Base-by-base conservation (phyloP, 2,797 vertebrate genomes). In the Rhyacichthys aspro region DNA sequence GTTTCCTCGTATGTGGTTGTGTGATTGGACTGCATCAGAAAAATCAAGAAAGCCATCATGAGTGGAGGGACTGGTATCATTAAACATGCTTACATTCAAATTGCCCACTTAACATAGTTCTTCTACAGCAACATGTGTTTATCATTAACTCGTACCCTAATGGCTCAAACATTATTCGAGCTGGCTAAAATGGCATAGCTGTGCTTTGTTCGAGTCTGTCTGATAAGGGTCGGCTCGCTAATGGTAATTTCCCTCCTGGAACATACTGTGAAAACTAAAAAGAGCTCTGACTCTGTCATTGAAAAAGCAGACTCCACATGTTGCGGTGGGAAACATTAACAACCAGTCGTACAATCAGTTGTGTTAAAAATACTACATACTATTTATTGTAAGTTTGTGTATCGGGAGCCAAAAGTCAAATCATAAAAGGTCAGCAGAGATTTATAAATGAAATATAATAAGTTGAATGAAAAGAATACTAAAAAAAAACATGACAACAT, bases 91-190 rank as follows among this genome's bases (percentile, higher is more conserved):
- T 88, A 86, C 88, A 81, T 92, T 91, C 85, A 91, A 93, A 92
- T 91, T 90, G 90, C 78, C 86, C 89, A 91, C 89, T 91, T 90
- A 91, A 86, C 91, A 92, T 91, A 89, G 83, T 87, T 91, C 85
- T 89, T 67, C 84, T 82, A 75, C 81, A 79, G 86, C 80, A 88
- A 89, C 92, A 94, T 92, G 89, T 94, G 93, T 90, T 91, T 87
- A 88, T 86, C 88, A 91, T 94, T 93, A 93, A 86, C 79, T 10
- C 62, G 81, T 68, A 61, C 76, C 49, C 86, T 93, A 92, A 93
- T 91, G 84, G 88, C 83, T 89, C 88, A 81, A 91, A 91, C 90
- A 92, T 93, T 92, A 92, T 89, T 91, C 70, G 54, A 83, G 83
- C 83, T 66, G 63, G 45, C 86, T 86, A 91, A n/a, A 92, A 93